A percentile compares a stretch with the other conserved stretches of the same genome.
These are phyloP conservation scores for Mellivora capensis DNA, from an alignment of 2,113 vertebrate species.

Conservation along the genomic window DNA sequence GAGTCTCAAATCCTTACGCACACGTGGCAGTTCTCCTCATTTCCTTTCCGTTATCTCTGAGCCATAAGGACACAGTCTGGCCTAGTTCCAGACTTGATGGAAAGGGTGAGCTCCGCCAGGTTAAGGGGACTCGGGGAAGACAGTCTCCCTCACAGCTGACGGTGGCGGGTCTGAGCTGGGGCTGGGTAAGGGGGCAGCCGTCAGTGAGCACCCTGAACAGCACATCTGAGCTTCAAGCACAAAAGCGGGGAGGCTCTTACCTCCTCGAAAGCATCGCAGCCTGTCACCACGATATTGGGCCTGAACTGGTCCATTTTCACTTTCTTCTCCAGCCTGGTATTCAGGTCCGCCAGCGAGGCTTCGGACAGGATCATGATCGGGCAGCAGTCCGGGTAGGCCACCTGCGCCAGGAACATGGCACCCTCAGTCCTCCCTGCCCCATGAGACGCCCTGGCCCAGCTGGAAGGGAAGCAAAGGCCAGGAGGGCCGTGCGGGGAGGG, in stretches of 20 bases:
- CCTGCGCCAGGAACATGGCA: constrained; percentile 65
- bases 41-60: background rate
- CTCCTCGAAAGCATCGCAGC: constrained; percentile 90
- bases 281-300: constrained; percentile 90
- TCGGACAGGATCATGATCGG: constrained; percentile 90
- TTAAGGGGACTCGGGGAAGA: background rate
- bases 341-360: constrained; percentile 91
- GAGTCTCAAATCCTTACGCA: background rate
- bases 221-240: background rate
- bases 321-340: constrained; percentile 84
- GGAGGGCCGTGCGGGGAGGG: background rate
- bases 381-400: constrained; percentile 89
- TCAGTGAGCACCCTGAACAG: accelerated
- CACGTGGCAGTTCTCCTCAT: background rate
- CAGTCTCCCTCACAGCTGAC: accelerated
- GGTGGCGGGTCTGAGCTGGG: background rate
- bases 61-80: background rate
- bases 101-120: background rate
- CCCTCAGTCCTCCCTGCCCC: background rate
- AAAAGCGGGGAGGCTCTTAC: constrained; percentile 73
- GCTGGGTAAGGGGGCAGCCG: background rate
- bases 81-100: background rate
- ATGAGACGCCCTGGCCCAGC: accelerated
- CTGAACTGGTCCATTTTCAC: constrained; percentile 87
- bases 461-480: background rate